These are phyloP conservation scores for Rhynchonema sp. DNA, from an alignment of 2,888 invertebrate genomes.

Conservation along the genomic window DNA sequence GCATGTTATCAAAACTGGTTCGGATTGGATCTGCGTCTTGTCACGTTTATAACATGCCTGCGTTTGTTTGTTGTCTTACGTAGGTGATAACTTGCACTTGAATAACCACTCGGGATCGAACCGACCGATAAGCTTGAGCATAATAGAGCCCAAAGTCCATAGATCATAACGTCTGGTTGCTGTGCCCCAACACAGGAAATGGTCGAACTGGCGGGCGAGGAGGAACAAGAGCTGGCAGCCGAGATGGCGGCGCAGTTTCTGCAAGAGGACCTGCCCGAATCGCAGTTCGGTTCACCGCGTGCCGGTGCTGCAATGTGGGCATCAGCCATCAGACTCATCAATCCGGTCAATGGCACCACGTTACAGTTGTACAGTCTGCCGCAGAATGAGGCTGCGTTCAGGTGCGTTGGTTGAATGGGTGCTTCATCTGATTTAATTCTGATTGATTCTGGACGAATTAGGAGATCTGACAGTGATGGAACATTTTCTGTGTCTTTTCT, in stretches of 20 bases:
- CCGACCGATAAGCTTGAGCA: no score
- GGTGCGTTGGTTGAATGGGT: conserved; percentile 36
- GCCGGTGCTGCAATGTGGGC: conserved; percentile 77
- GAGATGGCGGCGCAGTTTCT: conserved; percentile 95
- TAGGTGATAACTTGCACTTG: no score
- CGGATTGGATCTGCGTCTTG: no score
- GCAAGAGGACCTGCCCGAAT: conserved; percentile 79
- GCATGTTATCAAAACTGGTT: no score
- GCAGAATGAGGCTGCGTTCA: conserved; percentile 89
- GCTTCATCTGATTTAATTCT: no score
- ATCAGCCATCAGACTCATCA: conserved; percentile 58
- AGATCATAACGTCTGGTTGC: no score
- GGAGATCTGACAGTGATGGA: conserved; percentile 2
- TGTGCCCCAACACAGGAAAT: no score
- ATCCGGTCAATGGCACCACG: conserved; percentile 60
- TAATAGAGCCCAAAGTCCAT: no score
- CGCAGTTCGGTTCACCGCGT: conserved; percentile 80
- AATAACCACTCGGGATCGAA: no score
- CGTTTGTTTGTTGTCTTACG: no score
- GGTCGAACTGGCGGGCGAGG: conserved; percentile 85
- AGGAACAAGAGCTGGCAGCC: conserved; percentile 74
- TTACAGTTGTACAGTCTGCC: conserved; percentile 57
- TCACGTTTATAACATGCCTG: no score
- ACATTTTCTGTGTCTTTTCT: conserved; percentile 3
- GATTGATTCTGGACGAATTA: background rate